Evolutionary conservation across 2,888 invertebrate genomes (phyloP).

Genomic region (Dioctria linearis): DNA sequence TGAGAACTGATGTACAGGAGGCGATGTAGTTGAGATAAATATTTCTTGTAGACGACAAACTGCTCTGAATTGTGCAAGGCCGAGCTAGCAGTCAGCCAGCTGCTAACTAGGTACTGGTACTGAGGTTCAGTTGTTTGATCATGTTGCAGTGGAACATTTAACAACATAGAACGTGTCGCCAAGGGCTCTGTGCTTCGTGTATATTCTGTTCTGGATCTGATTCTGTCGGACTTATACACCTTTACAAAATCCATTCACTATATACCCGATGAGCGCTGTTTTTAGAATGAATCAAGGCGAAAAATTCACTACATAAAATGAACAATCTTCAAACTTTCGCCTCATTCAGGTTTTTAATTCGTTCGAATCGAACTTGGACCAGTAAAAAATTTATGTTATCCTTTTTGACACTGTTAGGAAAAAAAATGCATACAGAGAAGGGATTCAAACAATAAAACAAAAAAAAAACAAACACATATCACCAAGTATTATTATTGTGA

Average conservation of each 20-base stretch:
- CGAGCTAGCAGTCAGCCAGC: neutral
- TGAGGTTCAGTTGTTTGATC: neutral
- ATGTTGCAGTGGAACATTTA: neutral
- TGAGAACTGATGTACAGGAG: slow-evolving; percentile 35
- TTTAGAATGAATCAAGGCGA: neutral
- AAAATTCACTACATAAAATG: neutral
- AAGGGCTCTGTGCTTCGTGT: neutral
- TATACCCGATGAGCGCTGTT: too few species aligned
- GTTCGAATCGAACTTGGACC: neutral
- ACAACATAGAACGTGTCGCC: neutral
- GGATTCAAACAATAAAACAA: too few species aligned
- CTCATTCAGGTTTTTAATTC: neutral
- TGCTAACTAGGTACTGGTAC: too few species aligned
- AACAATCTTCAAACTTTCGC: slow-evolving; percentile 12
- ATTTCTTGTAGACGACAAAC: slow-evolving; percentile 31
- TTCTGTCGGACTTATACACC: too few species aligned
- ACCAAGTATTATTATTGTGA: too few species aligned
- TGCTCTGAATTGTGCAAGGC: slow-evolving; percentile 34
- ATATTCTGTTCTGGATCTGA: too few species aligned
- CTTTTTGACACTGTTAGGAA: too few species aligned
- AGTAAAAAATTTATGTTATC: too few species aligned
- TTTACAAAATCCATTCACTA: too few species aligned
- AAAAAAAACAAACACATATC: too few species aligned
- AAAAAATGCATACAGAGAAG: too few species aligned
- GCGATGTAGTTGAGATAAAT: slow-evolving; percentile 28